Percentiles rank a stretch among this genome's conserved stretches.
phyloP scores from a whole-genome alignment of 2,888 invertebrate species.

The Chaitophorus viminalis region DNA sequence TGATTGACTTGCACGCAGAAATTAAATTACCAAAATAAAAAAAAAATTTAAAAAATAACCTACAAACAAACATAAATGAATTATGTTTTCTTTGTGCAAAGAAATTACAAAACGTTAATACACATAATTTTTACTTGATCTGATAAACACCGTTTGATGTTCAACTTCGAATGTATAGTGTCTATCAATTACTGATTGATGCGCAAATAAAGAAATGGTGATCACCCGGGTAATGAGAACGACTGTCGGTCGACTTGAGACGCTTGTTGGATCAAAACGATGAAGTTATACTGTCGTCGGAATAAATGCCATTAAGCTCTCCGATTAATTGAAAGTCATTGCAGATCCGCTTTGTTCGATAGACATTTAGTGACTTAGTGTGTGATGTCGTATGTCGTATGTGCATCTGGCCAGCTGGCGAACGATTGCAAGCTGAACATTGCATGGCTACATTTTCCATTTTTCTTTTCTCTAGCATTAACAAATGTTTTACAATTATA shows the following conservation, averaged over 20 bases:
- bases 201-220: not conserved
- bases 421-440: not conserved
- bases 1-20: slow-evolving; percentile 30
- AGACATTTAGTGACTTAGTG: slow-evolving; percentile 14
- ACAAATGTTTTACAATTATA: not conserved
- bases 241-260: not conserved
- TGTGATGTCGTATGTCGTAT: too few species aligned
- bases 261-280: slow-evolving; percentile 4
- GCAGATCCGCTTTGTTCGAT: slow-evolving; percentile 3
- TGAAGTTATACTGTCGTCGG: not conserved
- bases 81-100: not conserved
- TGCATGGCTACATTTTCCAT: not conserved
- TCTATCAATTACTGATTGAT: slow-evolving; percentile 36
- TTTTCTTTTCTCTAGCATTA: not conserved
- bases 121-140: not conserved
- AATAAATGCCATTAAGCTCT: slow-evolving; percentile 13
- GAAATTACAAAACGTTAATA: not conserved
- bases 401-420: too few species aligned
- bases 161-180: not conserved
- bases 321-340: not conserved
- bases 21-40: slow-evolving; percentile 31
- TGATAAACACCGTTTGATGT: slow-evolving; percentile 13
- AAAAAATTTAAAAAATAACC: not conserved
- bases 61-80: not conserved
- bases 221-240: slow-evolving; percentile 22